phyloP scores from a whole-genome alignment of 2,888 invertebrate species.

The Drosophila yooni region DNA sequence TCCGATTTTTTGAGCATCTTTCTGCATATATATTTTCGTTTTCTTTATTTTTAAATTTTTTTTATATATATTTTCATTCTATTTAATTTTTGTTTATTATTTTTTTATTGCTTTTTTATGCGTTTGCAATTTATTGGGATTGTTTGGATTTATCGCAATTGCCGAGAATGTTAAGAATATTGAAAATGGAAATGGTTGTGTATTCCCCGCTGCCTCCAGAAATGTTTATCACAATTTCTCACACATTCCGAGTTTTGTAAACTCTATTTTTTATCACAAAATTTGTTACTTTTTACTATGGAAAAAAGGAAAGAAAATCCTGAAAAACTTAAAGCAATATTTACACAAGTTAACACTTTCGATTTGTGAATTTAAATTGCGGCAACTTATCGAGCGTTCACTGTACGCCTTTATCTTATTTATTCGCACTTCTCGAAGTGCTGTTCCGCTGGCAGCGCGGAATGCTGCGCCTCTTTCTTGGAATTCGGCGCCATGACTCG shows the following conservation, averaged over 20 bases:
- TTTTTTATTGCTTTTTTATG: no score
- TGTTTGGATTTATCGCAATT: no score
- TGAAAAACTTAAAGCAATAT: background rate
- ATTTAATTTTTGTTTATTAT: no score
- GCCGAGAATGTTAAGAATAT: no score
- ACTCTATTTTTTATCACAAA: background rate
- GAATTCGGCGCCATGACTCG: constrained; percentile 74
- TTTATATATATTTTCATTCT: background rate
- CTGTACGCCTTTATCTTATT: constrained; percentile 22
- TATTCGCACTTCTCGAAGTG: constrained; percentile 67
- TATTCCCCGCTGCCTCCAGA: rapidly evolving
- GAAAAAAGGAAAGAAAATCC: no score
- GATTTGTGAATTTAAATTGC: background rate
- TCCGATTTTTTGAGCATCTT: background rate
- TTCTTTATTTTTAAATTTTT: background rate
- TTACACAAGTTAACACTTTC: background rate
- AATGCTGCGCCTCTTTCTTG: constrained; percentile 76
- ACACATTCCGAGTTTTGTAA: background rate
- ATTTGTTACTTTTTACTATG: no score
- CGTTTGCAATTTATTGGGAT: background rate
- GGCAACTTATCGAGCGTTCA: background rate
- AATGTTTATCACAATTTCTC: background rate
- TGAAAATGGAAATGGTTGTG: no score
- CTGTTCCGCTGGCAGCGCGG: constrained; percentile 44
- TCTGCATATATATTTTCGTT: background rate